Conservation (phyloP, 2,888 invertebrate genomes). For the Dasysyrphus tricinctus region DNA sequence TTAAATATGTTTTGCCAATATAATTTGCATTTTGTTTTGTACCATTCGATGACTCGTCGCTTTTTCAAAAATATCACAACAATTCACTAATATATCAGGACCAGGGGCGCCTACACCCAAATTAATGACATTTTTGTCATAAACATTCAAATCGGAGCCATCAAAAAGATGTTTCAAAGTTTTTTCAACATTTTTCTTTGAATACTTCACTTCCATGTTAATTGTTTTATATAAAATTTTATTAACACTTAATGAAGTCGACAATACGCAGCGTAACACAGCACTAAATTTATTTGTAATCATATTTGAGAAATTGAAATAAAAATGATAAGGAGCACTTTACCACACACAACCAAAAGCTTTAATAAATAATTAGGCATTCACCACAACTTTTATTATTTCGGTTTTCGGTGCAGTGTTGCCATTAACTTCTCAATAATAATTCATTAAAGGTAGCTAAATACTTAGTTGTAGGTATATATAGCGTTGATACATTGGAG, state of each 20-base stretch:
- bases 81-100: constrained; percentile 84
- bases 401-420: background rate
- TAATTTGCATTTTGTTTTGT: background rate
- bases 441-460: too few species aligned
- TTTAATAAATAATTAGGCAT: background rate
- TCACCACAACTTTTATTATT: background rate
- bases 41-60: constrained; percentile 85
- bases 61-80: constrained; percentile 83
- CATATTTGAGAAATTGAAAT: background rate
- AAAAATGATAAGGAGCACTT: background rate
- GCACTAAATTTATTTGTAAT: constrained; percentile 4
- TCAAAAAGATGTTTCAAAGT: constrained; percentile 84
- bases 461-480: too few species aligned
- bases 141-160: constrained; percentile 83
- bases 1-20: background rate
- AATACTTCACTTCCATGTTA: constrained; percentile 30
- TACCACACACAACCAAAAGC: background rate
- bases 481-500: too few species aligned
- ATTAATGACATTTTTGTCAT: constrained; percentile 83
- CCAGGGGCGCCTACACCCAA: constrained; percentile 85
- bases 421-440: background rate
- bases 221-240: background rate
- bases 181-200: constrained; percentile 74
- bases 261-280: background rate
- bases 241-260: background rate